These are phyloP conservation scores for Chironomus striatipennis DNA, from an alignment of 1,140 invertebrate genomes.

Conservation along the genomic window DNA sequence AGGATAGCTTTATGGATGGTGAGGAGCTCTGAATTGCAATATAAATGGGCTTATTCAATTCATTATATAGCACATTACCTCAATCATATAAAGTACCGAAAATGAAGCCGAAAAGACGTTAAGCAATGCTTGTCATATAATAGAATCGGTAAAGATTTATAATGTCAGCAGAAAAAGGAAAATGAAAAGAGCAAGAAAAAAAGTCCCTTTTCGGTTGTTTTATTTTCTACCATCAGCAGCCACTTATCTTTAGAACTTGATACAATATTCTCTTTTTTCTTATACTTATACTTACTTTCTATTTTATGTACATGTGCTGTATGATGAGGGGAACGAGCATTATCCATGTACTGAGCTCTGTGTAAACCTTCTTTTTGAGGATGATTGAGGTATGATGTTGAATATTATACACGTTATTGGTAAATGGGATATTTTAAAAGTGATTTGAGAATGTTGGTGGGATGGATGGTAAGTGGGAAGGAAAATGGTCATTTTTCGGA, in stretches of 20 bases:
- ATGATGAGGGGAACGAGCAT: background rate
- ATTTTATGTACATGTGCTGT: background rate
- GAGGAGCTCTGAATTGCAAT: background rate
- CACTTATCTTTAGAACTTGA: conserved; percentile 15
- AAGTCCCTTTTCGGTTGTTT: background rate
- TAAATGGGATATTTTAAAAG: too few relatives aligned
- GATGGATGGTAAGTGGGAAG: too few relatives aligned
- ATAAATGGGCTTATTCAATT: conserved; percentile 21
- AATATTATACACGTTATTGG: too few relatives aligned
- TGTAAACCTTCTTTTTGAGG: background rate
- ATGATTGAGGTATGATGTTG: too few relatives aligned
- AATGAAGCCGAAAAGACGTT: background rate
- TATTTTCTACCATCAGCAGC: conserved; percentile 10
- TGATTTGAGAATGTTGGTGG: too few relatives aligned
- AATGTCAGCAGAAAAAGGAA: conserved; percentile 19
- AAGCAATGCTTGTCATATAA: background rate
- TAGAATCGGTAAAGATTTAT: conserved; percentile 10
- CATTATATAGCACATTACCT: conserved; percentile 18
- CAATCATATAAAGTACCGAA: background rate
- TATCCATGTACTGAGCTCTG: background rate
- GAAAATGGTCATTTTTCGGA: too few relatives aligned
- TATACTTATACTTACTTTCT: too few relatives aligned
- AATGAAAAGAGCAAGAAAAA: background rate
- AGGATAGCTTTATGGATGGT: conserved; percentile 2
- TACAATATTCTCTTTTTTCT: background rate